These are phyloP conservation scores for Hassar affinis DNA, from an alignment of 2,113 vertebrate species.

Conservation along the genomic window DNA sequence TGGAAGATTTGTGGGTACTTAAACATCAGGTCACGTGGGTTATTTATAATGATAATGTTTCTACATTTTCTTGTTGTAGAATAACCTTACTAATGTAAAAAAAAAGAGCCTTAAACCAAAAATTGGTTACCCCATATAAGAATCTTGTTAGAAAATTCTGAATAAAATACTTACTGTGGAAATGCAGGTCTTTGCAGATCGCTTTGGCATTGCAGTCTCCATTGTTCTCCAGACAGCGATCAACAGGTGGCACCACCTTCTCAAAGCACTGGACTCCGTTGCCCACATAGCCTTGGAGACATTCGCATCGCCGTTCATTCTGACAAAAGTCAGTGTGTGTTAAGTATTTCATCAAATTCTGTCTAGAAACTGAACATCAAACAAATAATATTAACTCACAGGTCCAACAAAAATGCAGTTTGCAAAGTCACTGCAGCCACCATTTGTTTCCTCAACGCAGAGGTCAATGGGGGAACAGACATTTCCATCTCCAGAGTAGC, in stretches of 20 bases:
- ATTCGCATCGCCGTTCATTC: slow-evolving; percentile 84
- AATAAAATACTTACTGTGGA: slow-evolving; percentile 74
- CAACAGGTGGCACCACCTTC: slow-evolving; percentile 73
- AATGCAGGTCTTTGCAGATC: slow-evolving; percentile 86
- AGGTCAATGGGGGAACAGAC: slow-evolving; percentile 77
- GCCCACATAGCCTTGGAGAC: slow-evolving; percentile 81
- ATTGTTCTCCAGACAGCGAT: slow-evolving; percentile 83
- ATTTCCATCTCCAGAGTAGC: slow-evolving; percentile 82
- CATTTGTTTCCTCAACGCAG: slow-evolving; percentile 76
- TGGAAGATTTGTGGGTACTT: background rate
- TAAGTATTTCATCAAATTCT: background rate
- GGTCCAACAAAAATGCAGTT: slow-evolving; percentile 81
- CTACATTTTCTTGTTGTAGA: background rate
- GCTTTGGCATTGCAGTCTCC: slow-evolving; percentile 82
- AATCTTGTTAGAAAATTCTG: background rate
- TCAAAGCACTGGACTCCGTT: slow-evolving; percentile 88
- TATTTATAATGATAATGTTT: background rate
- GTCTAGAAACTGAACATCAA: background rate
- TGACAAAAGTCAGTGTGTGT: slow-evolving; percentile 56
- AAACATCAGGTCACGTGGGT: background rate
- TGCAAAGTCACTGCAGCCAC: slow-evolving; percentile 86
- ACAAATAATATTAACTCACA: slow-evolving; percentile 68
- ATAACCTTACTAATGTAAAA: background rate
- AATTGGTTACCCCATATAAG: background rate
- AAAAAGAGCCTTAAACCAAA: background rate